Conservation (phyloP, 2,113 vertebrate genomes). For the Chunga burmeisteri region DNA sequence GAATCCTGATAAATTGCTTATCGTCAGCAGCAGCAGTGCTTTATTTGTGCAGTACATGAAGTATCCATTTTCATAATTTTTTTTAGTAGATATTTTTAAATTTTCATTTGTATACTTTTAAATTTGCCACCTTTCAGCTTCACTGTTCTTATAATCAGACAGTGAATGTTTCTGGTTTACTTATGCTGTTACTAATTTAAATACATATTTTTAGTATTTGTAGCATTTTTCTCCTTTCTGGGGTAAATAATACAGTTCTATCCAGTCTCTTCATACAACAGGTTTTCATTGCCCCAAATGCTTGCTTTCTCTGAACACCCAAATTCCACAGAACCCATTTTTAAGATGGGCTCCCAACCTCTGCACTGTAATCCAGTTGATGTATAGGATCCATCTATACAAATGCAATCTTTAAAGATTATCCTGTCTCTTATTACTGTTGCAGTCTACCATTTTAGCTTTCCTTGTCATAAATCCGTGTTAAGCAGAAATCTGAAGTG, state of each 20-base stretch:
- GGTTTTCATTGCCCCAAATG: neutral
- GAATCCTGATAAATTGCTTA: neutral
- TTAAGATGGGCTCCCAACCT: neutral
- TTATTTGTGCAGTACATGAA: neutral
- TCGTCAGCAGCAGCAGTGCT: neutral
- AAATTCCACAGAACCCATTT: neutral
- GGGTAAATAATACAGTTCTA: neutral
- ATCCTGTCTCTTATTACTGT: neutral
- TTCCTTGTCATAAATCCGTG: neutral
- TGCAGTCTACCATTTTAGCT: neutral
- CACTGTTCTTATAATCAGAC: neutral
- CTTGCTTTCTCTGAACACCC: neutral
- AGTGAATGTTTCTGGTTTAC: neutral
- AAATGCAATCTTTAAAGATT: neutral
- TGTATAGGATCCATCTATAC: neutral
- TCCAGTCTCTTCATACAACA: neutral
- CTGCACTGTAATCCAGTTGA: neutral
- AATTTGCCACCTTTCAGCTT: neutral
- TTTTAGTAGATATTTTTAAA: neutral
- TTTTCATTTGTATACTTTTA: neutral
- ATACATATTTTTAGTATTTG: neutral
- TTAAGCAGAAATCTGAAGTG: neutral
- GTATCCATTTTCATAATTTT: neutral
- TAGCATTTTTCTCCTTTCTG: neutral
- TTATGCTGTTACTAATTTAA: neutral